phyloP scores from a whole-genome alignment of 2,888 invertebrate species.

The Itoplectis maculator region DNA sequence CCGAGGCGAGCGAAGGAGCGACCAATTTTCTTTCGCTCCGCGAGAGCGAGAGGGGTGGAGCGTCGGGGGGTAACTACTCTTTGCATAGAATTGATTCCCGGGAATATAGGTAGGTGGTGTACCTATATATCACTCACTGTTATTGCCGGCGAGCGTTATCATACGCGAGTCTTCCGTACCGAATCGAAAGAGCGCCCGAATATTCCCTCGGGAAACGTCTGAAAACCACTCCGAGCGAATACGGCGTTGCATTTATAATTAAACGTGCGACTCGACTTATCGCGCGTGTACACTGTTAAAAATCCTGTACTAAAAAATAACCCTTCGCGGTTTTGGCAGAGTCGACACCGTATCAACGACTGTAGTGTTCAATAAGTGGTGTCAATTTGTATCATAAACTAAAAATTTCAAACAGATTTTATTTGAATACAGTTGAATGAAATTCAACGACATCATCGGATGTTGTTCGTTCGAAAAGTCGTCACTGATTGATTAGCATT shows the following conservation, averaged over 20 bases:
- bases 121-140: conserved; percentile 41
- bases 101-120: conserved; percentile 30
- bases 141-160: conserved; percentile 39
- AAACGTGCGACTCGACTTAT: conserved; percentile 4
- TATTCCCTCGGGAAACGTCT: not conserved
- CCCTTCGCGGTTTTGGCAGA: no score
- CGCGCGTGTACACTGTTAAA: no score
- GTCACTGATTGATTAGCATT: no score
- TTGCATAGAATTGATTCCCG: conserved; percentile 65
- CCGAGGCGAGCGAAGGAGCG: conserved; percentile 46
- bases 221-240: conserved; percentile 7
- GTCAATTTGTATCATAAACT: no score
- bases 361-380: no score
- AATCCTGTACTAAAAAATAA: not conserved
- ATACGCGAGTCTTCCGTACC: conserved; percentile 1
- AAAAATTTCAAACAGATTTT: no score
- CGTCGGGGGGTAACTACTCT: no score
- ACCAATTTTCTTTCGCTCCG: conserved; percentile 52
- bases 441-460: no score
- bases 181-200: conserved; percentile 4
- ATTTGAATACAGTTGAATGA: no score
- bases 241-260: not conserved
- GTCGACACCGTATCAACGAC: no score
- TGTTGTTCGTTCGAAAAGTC: no score
- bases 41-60: conserved; percentile 22